Conservation (phyloP, 2,888 invertebrate genomes). For the Adineta ricciae region DNA sequence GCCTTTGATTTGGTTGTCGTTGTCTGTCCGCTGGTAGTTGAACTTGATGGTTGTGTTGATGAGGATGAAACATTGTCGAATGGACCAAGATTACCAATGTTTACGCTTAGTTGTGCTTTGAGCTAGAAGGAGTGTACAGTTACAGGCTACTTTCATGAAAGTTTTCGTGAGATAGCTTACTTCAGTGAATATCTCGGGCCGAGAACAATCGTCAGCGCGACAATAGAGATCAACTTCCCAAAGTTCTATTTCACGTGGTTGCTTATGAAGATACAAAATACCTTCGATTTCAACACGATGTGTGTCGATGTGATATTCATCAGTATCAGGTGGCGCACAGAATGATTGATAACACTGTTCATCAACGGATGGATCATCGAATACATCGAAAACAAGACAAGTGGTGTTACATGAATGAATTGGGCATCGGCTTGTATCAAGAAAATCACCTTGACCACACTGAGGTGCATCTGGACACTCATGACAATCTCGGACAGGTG, state of each 20-base stretch:
- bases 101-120: background rate
- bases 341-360: background rate
- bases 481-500: background rate
- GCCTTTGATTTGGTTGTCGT: background rate
- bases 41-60: background rate
- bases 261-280: background rate
- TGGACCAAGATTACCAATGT: background rate
- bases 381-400: background rate
- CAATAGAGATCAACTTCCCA: slow-evolving; percentile 15
- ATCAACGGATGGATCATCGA: background rate
- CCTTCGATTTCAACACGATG: background rate
- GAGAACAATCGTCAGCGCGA: slow-evolving; percentile 1
- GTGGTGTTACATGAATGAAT: background rate
- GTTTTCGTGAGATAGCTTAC: background rate
- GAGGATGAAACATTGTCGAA: background rate
- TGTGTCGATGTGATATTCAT: background rate
- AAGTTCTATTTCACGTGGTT: background rate
- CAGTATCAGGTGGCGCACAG: background rate
- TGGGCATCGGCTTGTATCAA: background rate
- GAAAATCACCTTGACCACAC: background rate
- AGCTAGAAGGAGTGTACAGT: background rate
- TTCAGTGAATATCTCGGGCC: background rate
- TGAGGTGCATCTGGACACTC: background rate
- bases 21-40: background rate
- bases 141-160: background rate